Conservation (phyloP, 53 echinoderm and acorn worm genomes). For the Echinometra lucunter region DNA sequence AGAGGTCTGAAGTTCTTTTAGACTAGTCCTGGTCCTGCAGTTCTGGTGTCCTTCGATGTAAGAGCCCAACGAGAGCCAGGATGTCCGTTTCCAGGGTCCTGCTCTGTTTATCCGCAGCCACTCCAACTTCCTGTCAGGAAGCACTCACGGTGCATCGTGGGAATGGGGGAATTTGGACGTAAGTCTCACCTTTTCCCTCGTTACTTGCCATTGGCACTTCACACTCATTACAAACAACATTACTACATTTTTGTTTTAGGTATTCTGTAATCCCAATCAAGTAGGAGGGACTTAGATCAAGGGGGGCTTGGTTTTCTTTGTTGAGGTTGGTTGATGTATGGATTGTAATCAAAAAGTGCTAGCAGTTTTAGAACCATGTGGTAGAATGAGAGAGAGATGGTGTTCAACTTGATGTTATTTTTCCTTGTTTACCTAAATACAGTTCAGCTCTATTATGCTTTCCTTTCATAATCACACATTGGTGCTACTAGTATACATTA, state of each 20-base stretch:
- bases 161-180: slow-evolving; percentile 59
- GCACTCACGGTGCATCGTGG: slow-evolving; percentile 62
- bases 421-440: too few relatives aligned
- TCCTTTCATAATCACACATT: too few relatives aligned
- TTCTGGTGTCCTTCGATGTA: neutral
- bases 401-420: too few relatives aligned
- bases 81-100: slow-evolving; percentile 60
- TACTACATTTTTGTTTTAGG: neutral
- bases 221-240: neutral
- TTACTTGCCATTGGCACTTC: neutral
- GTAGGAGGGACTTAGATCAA: neutral
- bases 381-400: too few relatives aligned
- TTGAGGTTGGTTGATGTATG: too few relatives aligned
- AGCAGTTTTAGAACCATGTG: too few relatives aligned
- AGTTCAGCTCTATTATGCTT: too few relatives aligned
- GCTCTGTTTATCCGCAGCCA: slow-evolving; percentile 47
- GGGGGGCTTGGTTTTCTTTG: too few relatives aligned
- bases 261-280: neutral
- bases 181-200: slow-evolving; percentile 35
- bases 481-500: too few relatives aligned
- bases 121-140: slow-evolving; percentile 68
- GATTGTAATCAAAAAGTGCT: too few relatives aligned
- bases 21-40: slow-evolving; percentile 25
- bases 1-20: neutral
- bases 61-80: slow-evolving; percentile 40